Percentiles rank a stretch among this genome's conserved stretches.
These are phyloP conservation scores for Pempheris klunzingeri DNA, from an alignment of 2,797 vertebrate genomes.

Conservation along the genomic window DNA sequence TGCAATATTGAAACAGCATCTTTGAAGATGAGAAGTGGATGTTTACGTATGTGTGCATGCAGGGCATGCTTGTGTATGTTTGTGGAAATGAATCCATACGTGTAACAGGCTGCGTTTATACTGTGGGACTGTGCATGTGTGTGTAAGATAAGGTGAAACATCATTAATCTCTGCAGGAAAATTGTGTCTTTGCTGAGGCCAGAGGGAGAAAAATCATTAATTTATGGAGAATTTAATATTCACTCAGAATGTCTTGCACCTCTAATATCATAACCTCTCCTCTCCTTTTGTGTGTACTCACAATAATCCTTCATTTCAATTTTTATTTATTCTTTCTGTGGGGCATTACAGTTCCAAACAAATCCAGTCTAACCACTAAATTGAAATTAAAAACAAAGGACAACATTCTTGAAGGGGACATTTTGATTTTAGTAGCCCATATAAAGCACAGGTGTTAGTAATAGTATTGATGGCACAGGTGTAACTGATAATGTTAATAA, in stretches of 20 bases:
- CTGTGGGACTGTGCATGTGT: neutral
- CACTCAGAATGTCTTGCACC: neutral
- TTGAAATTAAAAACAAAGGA: neutral
- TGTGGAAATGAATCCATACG: neutral
- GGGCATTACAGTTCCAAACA: neutral
- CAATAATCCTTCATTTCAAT: neutral
- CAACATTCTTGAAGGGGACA: neutral
- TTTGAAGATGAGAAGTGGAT: constrained; percentile 2
- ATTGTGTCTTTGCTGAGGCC: neutral
- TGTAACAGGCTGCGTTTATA: constrained; percentile 1
- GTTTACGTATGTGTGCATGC: neutral
- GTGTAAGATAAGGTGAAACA: constrained; percentile 7
- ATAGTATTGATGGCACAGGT: neutral
- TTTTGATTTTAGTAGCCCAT: neutral
- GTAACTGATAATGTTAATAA: neutral
- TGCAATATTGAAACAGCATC: constrained; percentile 16
- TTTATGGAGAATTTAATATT: constrained; percentile 30
- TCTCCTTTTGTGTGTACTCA: neutral
- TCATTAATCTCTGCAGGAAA: constrained; percentile 22
- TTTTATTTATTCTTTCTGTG: neutral
- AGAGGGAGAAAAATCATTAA: constrained; percentile 28
- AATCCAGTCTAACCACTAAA: neutral
- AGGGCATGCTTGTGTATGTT: neutral
- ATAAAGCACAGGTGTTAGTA: neutral
- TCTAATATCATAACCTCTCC: neutral